These are phyloP conservation scores for Perognathus longimembris DNA, from an alignment of 2,113 vertebrate species.

Conservation along the genomic window DNA sequence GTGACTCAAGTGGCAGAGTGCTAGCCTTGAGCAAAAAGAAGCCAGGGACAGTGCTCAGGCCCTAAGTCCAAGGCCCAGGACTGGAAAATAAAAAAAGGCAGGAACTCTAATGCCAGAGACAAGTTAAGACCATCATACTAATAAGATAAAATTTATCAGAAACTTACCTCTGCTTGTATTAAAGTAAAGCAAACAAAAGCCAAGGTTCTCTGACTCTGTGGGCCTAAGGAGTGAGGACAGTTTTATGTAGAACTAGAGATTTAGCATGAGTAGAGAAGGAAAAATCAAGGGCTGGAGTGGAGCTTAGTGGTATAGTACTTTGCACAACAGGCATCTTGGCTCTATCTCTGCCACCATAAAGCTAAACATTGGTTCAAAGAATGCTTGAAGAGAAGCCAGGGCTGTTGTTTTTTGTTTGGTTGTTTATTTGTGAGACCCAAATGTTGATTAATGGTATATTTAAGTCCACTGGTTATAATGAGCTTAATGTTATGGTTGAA, in stretches of 20 bases:
- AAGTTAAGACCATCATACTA: not conserved
- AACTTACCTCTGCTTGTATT: conserved; percentile 16
- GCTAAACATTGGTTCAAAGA: no score
- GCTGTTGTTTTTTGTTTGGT: no score
- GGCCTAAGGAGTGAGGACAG: not conserved
- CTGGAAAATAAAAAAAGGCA: no score
- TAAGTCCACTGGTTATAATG: not conserved
- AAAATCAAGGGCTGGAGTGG: not conserved
- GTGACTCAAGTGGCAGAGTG: no score
- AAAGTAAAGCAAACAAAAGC: conserved; percentile 40
- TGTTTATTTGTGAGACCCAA: not conserved
- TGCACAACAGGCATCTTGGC: no score
- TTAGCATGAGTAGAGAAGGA: not conserved
- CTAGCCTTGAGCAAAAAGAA: no score
- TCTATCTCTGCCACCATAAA: no score
- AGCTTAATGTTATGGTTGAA: conserved; percentile 28
- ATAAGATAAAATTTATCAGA: conserved; percentile 39
- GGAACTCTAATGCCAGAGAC: not conserved
- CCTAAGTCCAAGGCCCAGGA: no score
- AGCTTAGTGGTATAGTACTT: no score
- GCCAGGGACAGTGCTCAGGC: no score
- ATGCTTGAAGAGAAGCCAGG: no score
- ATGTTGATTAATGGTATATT: conserved; percentile 21
- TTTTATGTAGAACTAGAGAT: not conserved
- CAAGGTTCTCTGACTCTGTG: not conserved